Base-by-base conservation (phyloP, 2,888 invertebrate genomes). In the Phaonia tiefii region DNA sequence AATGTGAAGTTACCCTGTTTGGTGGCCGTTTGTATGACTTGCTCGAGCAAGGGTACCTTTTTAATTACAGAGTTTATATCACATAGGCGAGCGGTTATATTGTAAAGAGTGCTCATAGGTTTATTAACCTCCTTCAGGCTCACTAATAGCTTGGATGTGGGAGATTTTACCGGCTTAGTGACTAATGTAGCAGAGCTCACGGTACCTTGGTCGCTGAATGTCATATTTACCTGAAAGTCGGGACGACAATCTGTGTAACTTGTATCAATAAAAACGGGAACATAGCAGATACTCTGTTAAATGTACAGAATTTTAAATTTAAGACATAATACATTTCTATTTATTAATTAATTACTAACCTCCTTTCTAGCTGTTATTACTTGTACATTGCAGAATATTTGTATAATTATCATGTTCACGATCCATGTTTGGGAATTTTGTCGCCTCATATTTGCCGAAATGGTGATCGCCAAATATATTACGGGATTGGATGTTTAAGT, bases 201-300 rank as follows among this genome's bases (percentile, higher is more conserved):
- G n/a, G 79, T 83, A 8, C 82, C 71, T 13, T 83, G 69, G 7
- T 83, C 80, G 0, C 83, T 82, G 65, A 88, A 88, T 2, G 87
- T 87, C 87, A 87, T 87, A 20, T 87, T 87, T 3, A 87, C 86
- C 0, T 65, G 17, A 20, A 88, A 86, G 1, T 83, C 74, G 0
- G 86, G 86, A 1, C 85, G 84, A 37, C 79, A 76, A 60, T 87
- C 88, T 5, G 87, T 87, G 86, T 87, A 87, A 65, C 84, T 84
- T 25, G 84, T 74, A 25, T 84, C 75, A 10, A 72, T 73, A 4
- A 86, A 83, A 10, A 44, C 20, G 5, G 83, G 49, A 25, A 80
- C 76, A 70, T 80, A 86, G 44, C 86, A 86, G 37, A n/a, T 1
- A 13, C 1, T 31, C 63, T 63, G 15, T 3, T 31, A 31, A 31